These are phyloP conservation scores for Papilio protenor DNA, from an alignment of 2,888 invertebrate genomes.

Conservation along the genomic window DNA sequence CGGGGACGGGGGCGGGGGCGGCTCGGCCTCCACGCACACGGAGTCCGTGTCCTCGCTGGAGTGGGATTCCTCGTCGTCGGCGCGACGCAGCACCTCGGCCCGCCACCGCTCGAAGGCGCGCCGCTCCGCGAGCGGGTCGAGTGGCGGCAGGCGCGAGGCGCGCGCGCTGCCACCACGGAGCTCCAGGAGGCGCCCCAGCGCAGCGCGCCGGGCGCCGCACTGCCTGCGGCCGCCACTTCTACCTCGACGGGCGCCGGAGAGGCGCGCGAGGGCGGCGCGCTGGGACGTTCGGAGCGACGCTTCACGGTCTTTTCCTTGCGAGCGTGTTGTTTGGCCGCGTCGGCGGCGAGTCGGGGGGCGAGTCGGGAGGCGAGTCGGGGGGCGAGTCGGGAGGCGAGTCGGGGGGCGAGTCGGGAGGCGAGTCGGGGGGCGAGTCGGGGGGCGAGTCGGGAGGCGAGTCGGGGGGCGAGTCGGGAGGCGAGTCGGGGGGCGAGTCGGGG, in stretches of 20 bases:
- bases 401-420: no score
- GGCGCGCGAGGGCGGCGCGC: constrained; percentile 48
- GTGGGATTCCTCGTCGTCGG: constrained; percentile 58
- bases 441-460: constrained; percentile 44
- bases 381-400: no score
- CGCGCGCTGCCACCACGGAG: constrained; percentile 72
- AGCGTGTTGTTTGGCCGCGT: constrained; percentile 42
- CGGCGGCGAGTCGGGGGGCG: constrained; percentile 42
- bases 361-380: no score
- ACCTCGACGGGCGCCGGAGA: constrained; percentile 48
- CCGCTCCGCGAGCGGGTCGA: constrained; percentile 65
- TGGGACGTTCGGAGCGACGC: constrained; percentile 50
- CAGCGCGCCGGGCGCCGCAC: constrained; percentile 60
- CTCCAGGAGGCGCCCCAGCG: constrained; percentile 58
- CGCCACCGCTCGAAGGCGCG: constrained; percentile 75
- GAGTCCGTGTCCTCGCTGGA: constrained; percentile 63
- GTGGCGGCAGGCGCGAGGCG: constrained; percentile 65
- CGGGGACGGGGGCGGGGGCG: constrained; percentile 24
- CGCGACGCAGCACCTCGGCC: constrained; percentile 62
- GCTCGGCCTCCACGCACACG: constrained; percentile 45
- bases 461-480: no score
- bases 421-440: constrained; percentile 57
- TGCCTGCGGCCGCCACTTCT: constrained; percentile 53
- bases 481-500: no score
- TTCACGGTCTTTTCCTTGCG: constrained; percentile 52